Conservation (phyloP, 2,888 invertebrate genomes). For the Frankliniella intonsa region DNA sequence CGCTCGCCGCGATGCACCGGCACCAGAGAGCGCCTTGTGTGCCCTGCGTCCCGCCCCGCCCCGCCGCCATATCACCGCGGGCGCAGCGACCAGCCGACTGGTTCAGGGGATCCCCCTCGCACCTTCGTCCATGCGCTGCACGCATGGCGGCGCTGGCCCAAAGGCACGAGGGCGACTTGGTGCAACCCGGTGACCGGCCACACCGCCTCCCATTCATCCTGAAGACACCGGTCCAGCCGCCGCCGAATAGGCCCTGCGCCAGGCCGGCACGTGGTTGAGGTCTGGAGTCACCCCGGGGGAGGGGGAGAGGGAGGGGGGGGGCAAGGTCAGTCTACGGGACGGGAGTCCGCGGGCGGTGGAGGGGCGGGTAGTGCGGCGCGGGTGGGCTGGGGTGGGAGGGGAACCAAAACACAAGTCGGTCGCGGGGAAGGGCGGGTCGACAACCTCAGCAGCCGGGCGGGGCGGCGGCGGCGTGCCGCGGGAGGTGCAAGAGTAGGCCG, state of each 20-base stretch:
- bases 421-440: slow-evolving; percentile 32
- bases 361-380: background rate
- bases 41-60: background rate
- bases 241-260: no score
- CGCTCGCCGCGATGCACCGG: background rate
- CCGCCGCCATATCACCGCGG: no score
- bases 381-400: background rate
- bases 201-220: no score
- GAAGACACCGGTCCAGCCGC: no score
- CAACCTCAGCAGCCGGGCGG: slow-evolving; percentile 32
- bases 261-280: no score
- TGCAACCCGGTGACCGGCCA: no score
- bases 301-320: background rate
- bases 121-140: no score
- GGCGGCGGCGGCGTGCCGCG: slow-evolving; percentile 37
- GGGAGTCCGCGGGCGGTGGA: background rate
- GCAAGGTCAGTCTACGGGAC: background rate
- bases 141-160: no score
- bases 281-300: background rate
- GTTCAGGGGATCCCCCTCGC: no score
- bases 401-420: slow-evolving; percentile 24
- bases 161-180: no score
- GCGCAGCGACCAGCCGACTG: no score
- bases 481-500: slow-evolving; percentile 36
- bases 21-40: no score